phyloP scores from a whole-genome alignment of 2,113 vertebrate genomes.

The Thinocorus orbignyianus region DNA sequence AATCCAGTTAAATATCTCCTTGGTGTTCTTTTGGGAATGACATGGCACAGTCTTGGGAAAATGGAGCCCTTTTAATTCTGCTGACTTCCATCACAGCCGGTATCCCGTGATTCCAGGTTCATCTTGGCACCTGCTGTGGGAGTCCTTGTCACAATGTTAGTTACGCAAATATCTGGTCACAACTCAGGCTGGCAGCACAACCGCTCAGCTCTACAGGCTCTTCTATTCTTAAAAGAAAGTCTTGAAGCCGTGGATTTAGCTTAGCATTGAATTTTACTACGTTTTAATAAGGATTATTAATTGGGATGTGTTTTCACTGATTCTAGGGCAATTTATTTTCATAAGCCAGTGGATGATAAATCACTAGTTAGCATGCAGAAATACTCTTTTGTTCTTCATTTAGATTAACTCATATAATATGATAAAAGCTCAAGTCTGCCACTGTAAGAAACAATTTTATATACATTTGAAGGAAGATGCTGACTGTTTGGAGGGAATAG shows the following conservation, averaged over 20 bases:
- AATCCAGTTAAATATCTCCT: slow-evolving; percentile 2
- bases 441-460: neutral
- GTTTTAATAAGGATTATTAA: slow-evolving; percentile 30
- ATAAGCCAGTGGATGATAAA: neutral
- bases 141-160: neutral
- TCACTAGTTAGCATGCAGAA: neutral
- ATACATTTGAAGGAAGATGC: neutral
- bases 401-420: neutral
- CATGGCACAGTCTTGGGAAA: neutral
- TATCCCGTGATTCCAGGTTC: neutral
- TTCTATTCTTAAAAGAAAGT: neutral
- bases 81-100: neutral
- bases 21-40: neutral
- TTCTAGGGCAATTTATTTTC: slow-evolving; percentile 8
- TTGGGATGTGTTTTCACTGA: neutral
- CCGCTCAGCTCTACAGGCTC: neutral
- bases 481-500: neutral
- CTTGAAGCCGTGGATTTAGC: neutral
- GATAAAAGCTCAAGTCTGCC: neutral
- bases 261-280: neutral
- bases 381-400: neutral
- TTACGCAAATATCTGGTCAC: neutral
- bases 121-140: neutral
- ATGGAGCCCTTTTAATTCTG: neutral
- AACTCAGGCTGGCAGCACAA: neutral